phyloP scores from a whole-genome alignment of 2,888 invertebrate genomes.

The Lobophora halterata region DNA sequence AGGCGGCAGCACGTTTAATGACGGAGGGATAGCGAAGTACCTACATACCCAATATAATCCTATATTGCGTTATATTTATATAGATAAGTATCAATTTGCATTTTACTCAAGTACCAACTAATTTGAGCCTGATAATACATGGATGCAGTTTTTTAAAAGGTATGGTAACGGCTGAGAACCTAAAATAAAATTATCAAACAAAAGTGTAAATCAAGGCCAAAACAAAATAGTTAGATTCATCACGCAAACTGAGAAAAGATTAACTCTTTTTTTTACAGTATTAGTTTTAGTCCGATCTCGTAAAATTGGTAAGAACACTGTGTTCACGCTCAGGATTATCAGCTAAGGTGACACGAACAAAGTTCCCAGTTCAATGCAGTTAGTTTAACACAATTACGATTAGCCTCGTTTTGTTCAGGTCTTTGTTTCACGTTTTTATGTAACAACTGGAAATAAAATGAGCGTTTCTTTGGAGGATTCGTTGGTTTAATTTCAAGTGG shows the following conservation, averaged over 20 bases:
- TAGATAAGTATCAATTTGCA: conserved; percentile 55
- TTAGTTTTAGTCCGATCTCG: conserved; percentile 35
- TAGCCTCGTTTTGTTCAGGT: conserved; percentile 16
- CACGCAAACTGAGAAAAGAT: too few relatives aligned
- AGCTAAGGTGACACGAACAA: conserved; percentile 20
- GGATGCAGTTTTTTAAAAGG: too few relatives aligned
- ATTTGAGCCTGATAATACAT: too few relatives aligned
- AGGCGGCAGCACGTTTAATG: conserved; percentile 88
- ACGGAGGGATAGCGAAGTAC: conserved; percentile 86
- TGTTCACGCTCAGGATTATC: conserved; percentile 26
- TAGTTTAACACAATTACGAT: conserved; percentile 28
- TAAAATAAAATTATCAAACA: too few relatives aligned
- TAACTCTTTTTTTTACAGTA: background rate
- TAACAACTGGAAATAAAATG: conserved; percentile 7
- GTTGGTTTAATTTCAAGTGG: too few relatives aligned
- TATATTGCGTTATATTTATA: too few relatives aligned
- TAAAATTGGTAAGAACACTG: conserved; percentile 40
- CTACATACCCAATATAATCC: conserved; percentile 97
- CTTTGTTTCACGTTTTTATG: conserved; percentile 17
- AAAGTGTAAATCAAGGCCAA: too few relatives aligned
- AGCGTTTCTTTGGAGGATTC: too few relatives aligned
- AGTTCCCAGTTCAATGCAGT: conserved; percentile 28
- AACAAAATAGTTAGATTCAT: too few relatives aligned
- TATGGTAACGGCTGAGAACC: too few relatives aligned
- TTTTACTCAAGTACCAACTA: background rate